Evolutionary conservation across 2,888 invertebrate genomes (phyloP).

Genomic region (Ophion slaviceki): DNA sequence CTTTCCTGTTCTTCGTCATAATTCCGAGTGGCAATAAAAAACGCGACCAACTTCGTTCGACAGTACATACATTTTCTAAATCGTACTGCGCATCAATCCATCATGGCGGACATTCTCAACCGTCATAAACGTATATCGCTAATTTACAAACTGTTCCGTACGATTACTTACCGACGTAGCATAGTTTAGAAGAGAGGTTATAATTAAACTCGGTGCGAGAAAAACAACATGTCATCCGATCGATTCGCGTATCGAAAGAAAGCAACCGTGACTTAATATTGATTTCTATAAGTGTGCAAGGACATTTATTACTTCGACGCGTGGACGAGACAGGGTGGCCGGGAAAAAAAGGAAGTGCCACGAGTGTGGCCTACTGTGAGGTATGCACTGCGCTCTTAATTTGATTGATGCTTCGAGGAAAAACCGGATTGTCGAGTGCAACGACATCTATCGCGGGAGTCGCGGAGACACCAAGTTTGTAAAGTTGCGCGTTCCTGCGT

Average conservation of each 20-base stretch:
- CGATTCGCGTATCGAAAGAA: not conserved
- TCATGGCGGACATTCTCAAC: not conserved
- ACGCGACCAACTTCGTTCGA: too few species aligned
- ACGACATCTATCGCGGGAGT: slow-evolving; percentile 31
- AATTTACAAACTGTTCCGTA: not conserved
- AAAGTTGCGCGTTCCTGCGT: slow-evolving; percentile 31
- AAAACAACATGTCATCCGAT: not conserved
- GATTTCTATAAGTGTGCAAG: not conserved
- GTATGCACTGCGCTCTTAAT: slow-evolving; percentile 58
- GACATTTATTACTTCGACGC: slow-evolving; percentile 14
- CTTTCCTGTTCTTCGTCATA: too few species aligned
- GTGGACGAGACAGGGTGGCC: not conserved
- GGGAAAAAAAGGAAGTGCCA: slow-evolving; percentile 1
- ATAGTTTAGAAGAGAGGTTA: not conserved
- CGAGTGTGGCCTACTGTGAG: slow-evolving; percentile 47
- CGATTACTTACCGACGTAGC: not conserved
- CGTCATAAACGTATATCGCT: not conserved
- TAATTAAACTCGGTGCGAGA: not conserved
- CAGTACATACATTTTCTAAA: too few species aligned
- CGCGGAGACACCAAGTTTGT: slow-evolving; percentile 45
- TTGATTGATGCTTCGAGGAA: slow-evolving; percentile 64
- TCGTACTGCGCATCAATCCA: not conserved
- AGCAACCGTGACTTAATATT: not conserved
- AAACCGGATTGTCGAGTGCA: slow-evolving; percentile 65
- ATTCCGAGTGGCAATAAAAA: too few species aligned